phyloP scores from a whole-genome alignment of 2,113 vertebrate species.

The Nipponia nippon region DNA sequence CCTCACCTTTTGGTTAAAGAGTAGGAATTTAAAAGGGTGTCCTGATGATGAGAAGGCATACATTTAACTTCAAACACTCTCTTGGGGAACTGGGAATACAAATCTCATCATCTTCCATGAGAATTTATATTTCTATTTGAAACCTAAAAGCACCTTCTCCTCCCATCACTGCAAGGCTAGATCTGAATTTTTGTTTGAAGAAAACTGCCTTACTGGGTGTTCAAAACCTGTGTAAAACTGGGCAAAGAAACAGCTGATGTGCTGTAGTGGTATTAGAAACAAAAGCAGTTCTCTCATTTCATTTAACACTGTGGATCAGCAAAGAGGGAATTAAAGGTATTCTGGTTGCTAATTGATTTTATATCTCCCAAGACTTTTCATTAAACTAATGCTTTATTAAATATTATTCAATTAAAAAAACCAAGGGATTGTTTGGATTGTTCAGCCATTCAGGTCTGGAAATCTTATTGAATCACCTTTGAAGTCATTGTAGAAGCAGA shows the following conservation, averaged over 20 bases:
- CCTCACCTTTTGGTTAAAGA: neutral
- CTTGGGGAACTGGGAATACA: neutral
- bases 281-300: neutral
- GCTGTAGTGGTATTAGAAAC: neutral
- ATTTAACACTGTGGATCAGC: neutral
- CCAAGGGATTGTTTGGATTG: neutral
- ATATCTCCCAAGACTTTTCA: neutral
- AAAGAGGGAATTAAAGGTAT: neutral
- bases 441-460: neutral
- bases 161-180: neutral
- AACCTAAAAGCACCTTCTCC: neutral
- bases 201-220: neutral
- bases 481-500: neutral
- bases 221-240: neutral
- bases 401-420: neutral
- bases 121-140: neutral
- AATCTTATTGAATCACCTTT: slow-evolving; percentile 5
- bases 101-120: neutral
- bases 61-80: neutral
- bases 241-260: neutral
- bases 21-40: neutral
- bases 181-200: neutral
- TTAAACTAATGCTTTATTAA: slow-evolving; percentile 24
- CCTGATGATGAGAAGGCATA: neutral
- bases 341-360: neutral